These are phyloP conservation scores for Augochlora pura DNA, from an alignment of 1,140 invertebrate species.

Conservation along the genomic window DNA sequence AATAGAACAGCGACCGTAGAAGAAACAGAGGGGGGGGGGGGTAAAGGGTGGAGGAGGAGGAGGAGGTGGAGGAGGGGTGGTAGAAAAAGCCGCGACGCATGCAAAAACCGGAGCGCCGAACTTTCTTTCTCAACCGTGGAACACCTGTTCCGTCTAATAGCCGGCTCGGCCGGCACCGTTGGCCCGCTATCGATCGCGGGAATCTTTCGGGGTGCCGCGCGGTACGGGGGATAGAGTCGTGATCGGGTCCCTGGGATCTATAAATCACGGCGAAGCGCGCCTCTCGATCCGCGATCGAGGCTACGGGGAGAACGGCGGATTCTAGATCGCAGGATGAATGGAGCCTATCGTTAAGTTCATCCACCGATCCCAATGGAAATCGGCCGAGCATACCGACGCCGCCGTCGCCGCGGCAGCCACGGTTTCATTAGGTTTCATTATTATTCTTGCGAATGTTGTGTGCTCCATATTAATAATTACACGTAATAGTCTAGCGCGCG, in stretches of 20 bases:
- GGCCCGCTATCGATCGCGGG: conserved; percentile 25
- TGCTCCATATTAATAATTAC: background rate
- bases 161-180: background rate
- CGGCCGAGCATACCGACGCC: background rate
- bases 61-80: no score
- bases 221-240: conserved; percentile 20
- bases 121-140: conserved; percentile 7
- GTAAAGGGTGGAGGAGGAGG: no score
- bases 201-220: conserved; percentile 1
- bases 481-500: background rate
- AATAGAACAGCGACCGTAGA: no score
- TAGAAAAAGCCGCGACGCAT: no score
- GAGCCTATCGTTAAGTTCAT: background rate
- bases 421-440: background rate
- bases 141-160: conserved; percentile 19
- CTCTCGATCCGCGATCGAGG: conserved; percentile 11
- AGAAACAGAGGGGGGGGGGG: no score
- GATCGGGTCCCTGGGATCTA: conserved; percentile 16
- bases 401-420: no score
- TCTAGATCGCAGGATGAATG: conserved; percentile 22
- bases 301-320: conserved; percentile 17
- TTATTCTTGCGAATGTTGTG: background rate
- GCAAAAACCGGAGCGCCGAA: background rate
- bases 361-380: background rate
- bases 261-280: conserved; percentile 42